Conservation (phyloP, 2,113 vertebrate genomes). For the Melanerpes aurifrons region DNA sequence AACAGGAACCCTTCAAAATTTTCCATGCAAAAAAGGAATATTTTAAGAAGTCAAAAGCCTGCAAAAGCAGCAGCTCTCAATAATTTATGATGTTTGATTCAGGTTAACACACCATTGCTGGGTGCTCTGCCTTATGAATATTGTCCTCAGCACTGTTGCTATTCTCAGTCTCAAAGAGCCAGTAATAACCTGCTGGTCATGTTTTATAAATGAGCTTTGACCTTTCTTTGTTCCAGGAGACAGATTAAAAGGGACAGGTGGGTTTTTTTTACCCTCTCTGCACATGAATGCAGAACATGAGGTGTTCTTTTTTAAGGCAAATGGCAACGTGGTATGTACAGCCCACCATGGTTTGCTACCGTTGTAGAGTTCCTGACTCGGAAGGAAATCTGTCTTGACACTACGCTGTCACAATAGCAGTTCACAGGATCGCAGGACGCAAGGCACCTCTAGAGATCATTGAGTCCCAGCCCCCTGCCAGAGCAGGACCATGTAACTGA, state of each 20-base stretch:
- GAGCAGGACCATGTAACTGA: too few species aligned
- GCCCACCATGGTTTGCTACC: background rate
- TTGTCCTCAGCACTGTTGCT: conserved; percentile 12
- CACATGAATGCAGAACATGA: background rate
- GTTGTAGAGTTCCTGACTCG: background rate
- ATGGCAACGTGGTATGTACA: background rate
- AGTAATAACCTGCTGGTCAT: conserved; percentile 53
- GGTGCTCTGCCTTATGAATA: conserved; percentile 19
- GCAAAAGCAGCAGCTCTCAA: conserved; percentile 14
- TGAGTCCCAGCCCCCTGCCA: too few species aligned
- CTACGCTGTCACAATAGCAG: background rate
- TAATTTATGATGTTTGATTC: conserved; percentile 44
- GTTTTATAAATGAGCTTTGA: conserved; percentile 69
- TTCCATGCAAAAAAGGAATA: background rate
- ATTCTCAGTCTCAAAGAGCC: conserved; percentile 55
- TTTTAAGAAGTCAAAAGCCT: background rate
- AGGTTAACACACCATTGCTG: conserved; percentile 43
- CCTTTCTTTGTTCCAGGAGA: conserved; percentile 37
- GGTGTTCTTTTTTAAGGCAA: background rate
- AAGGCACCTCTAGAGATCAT: too few species aligned
- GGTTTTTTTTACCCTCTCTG: background rate
- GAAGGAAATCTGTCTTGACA: conserved; percentile 1
- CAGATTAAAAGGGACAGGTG: conserved; percentile 48
- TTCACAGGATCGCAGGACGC: too few species aligned
- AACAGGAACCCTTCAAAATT: background rate